A percentile compares a stretch with the other conserved stretches of the same genome.
phyloP scores from a whole-genome alignment of 2,888 invertebrate genomes.

The Clunio marinus region DNA sequence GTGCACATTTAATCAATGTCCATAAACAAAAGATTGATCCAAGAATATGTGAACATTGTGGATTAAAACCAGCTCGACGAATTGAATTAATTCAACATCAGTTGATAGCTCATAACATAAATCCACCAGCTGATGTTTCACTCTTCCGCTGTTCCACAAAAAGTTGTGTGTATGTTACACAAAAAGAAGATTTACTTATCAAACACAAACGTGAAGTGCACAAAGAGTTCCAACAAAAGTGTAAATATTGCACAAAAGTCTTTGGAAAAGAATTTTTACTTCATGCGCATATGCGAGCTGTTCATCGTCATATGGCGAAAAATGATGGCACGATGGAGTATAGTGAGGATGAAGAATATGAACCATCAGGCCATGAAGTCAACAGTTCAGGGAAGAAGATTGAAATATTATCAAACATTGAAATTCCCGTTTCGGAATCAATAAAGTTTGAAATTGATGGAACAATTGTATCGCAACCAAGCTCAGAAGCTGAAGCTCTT shows the following conservation, averaged over 20 bases:
- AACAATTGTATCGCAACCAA: slow-evolving; percentile 44
- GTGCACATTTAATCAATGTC: slow-evolving; percentile 75
- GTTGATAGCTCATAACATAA: slow-evolving; percentile 73
- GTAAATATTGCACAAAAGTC: slow-evolving; percentile 71
- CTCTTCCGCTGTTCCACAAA: slow-evolving; percentile 66
- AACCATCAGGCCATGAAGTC: slow-evolving; percentile 56
- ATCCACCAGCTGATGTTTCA: slow-evolving; percentile 63
- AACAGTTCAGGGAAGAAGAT: slow-evolving; percentile 56
- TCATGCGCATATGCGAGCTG: slow-evolving; percentile 65
- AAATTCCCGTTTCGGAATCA: slow-evolving; percentile 44
- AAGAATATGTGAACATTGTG: slow-evolving; percentile 79
- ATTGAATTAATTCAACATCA: slow-evolving; percentile 73
- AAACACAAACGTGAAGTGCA: slow-evolving; percentile 62
- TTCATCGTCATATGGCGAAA: slow-evolving; percentile 62
- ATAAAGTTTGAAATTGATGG: slow-evolving; percentile 42
- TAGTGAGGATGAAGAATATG: slow-evolving; percentile 45
- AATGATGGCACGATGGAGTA: slow-evolving; percentile 63
- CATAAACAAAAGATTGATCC: slow-evolving; percentile 74
- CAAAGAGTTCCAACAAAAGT: slow-evolving; percentile 50
- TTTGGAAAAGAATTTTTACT: slow-evolving; percentile 66
- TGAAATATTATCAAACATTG: slow-evolving; percentile 53
- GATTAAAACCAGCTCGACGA: slow-evolving; percentile 67
- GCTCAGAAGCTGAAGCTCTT: slow-evolving; percentile 56
- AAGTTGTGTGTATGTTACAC: slow-evolving; percentile 23
- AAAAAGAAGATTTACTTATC: slow-evolving; percentile 54